Base-by-base conservation (phyloP, 2,113 vertebrate species). In the Choloepus hoffmanni region DNA sequence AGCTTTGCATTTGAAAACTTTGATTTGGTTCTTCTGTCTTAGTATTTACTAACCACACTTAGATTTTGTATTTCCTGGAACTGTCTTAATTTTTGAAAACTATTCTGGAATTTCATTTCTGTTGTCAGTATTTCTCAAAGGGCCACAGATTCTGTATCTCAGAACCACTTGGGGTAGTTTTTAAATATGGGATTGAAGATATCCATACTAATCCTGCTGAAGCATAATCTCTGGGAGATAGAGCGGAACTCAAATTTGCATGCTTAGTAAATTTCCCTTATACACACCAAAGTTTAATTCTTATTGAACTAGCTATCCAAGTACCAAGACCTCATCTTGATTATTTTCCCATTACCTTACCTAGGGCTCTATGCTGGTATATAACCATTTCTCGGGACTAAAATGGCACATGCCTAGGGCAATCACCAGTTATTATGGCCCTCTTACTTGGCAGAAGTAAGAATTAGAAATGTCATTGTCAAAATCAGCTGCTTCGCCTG, bases 351-450 rank as follows among this genome's bases (percentile, higher is more conserved):
- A 83, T 82, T 85, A 36, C 9, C 65, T 95, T 30, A 85, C 85
- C 95, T 82, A 45, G 88, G 92, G 92, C 43, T 45, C 33, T 83
- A 70, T 85, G 45, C 85, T 96, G 77, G 85, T 91, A 72, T 76
- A 85, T 67, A 95, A 95, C 78, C 36, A 83, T 95, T 96, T 95
- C 67, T 50, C n/a, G 53, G 77, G 78, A 97, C 55, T 70, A 83
- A 91, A 79, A 48, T 96, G 88, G 83, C 94, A 96, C 78, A 89
- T 70, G 96, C 96, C 94, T 89, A 58, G 45, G 85, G 92, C 89
- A 36, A 85, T 58, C 4, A 36, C 76, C 89, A 53, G 82, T 78
- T 94, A 89, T 12, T 90, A 23, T 24, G 36, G 10, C 13, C 14
- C 28, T 95, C 77, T 36, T 55, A 88, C 92, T 90, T 65, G 60